These are phyloP conservation scores for Xylota sylvarum DNA, from an alignment of 2,888 invertebrate genomes.

Conservation along the genomic window DNA sequence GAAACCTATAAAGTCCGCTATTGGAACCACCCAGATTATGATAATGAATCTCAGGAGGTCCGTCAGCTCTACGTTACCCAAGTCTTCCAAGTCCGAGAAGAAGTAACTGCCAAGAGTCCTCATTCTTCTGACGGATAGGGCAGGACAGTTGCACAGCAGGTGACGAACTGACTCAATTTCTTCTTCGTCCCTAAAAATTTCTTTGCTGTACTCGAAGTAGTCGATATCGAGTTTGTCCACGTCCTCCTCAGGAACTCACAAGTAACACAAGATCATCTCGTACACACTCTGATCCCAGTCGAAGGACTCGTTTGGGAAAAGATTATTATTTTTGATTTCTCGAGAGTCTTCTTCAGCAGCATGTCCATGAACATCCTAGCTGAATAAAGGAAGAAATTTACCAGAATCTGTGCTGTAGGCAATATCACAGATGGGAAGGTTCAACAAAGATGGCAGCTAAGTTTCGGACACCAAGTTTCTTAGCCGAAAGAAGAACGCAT, in stretches of 20 bases:
- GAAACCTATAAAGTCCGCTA: too few relatives aligned
- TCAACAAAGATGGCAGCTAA: conserved; percentile 85
- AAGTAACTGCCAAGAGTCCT: too few relatives aligned
- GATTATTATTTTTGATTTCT: conserved; percentile 83
- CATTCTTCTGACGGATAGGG: too few relatives aligned
- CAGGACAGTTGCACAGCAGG: too few relatives aligned
- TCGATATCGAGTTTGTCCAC: conserved; percentile 80
- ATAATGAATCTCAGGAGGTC: too few relatives aligned
- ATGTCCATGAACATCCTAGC: conserved; percentile 86
- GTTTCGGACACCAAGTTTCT: too few relatives aligned
- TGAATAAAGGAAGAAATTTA: conserved; percentile 87
- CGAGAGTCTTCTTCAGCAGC: conserved; percentile 81
- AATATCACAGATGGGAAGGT: conserved; percentile 85
- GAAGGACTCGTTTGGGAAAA: conserved; percentile 84
- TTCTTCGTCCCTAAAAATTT: too few relatives aligned
- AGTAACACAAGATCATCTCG: conserved; percentile 83
- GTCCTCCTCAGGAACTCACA: conserved; percentile 79
- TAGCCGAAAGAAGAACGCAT: too few relatives aligned
- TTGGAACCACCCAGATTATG: too few relatives aligned
- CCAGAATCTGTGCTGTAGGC: conserved; percentile 87
- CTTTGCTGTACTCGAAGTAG: conserved; percentile 84
- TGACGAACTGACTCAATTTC: too few relatives aligned
- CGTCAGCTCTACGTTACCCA: too few relatives aligned
- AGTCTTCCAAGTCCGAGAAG: too few relatives aligned
- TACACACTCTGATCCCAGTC: conserved; percentile 84